Percentiles rank a stretch among this genome's conserved stretches.
Conservation (phyloP, 2,888 invertebrate species). For the Tiliacea citrago region DNA sequence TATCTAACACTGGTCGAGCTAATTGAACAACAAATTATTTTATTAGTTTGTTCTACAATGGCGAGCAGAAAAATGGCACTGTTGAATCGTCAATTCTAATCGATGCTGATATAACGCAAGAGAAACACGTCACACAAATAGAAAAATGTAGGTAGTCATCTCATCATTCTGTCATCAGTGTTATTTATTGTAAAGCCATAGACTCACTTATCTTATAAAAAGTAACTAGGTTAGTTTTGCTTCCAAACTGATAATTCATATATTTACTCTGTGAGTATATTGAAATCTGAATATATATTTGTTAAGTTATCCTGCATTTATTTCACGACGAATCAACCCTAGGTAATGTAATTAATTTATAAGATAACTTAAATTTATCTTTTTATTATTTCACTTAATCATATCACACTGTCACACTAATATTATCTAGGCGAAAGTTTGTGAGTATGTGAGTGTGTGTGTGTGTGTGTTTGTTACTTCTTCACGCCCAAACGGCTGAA, state of each 20-base stretch:
- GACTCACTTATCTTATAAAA: neutral
- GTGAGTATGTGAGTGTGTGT: too few species aligned
- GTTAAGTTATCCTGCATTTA: neutral
- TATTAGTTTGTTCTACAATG: conserved; percentile 1
- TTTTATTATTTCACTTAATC: neutral
- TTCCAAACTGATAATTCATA: neutral
- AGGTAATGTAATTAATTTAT: neutral
- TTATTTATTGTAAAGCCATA: neutral
- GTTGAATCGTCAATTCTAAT: neutral
- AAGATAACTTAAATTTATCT: neutral
- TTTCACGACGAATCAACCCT: neutral
- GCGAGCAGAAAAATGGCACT: neutral
- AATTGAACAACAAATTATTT: conserved; percentile 5
- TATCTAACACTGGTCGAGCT: conserved; percentile 8
- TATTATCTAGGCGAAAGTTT: too few species aligned
- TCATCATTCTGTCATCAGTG: neutral
- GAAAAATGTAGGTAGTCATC: neutral
- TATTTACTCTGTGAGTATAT: neutral
- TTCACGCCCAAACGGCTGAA: too few species aligned
- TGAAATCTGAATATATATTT: neutral
- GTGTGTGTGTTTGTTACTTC: too few species aligned
- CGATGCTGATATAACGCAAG: neutral
- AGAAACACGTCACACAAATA: neutral
- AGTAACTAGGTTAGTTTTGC: neutral
- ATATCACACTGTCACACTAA: too few species aligned